phyloP scores from a whole-genome alignment of 2,113 vertebrate species.

The Sinocyclocheilus grahami region DNA sequence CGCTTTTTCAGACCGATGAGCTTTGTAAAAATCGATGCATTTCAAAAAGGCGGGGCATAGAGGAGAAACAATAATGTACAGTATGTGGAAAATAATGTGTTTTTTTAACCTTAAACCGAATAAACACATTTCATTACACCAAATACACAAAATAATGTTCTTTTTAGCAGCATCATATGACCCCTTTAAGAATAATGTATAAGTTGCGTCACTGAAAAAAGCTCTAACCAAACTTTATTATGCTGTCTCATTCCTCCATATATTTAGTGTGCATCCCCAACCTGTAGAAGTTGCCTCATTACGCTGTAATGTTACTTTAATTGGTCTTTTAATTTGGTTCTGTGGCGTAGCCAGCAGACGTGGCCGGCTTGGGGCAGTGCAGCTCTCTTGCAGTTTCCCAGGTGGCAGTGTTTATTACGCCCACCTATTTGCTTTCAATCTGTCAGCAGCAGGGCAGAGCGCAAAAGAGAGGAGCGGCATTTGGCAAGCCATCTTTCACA shows the following conservation, averaged over 20 bases:
- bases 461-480: slow-evolving; percentile 60
- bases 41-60: too few relatives aligned
- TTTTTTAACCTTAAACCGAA: too few relatives aligned
- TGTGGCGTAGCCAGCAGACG: slow-evolving; percentile 59
- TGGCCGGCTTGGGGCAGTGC: slow-evolving; percentile 58
- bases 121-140: too few relatives aligned
- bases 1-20: too few relatives aligned
- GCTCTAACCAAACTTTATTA: neutral
- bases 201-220: neutral
- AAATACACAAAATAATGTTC: too few relatives aligned
- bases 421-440: slow-evolving; percentile 78
- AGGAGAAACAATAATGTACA: too few relatives aligned
- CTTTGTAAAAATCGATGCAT: too few relatives aligned
- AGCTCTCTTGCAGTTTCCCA: slow-evolving; percentile 67
- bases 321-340: slow-evolving; percentile 70
- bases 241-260: neutral
- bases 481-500: slow-evolving; percentile 72
- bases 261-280: slow-evolving; percentile 28
- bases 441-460: slow-evolving; percentile 67
- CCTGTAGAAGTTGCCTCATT: slow-evolving; percentile 61
- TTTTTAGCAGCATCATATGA: too few relatives aligned
- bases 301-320: slow-evolving; percentile 70
- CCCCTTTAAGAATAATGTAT: neutral
- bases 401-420: slow-evolving; percentile 75
- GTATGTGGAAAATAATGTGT: too few relatives aligned